Percentiles rank a stretch among this genome's conserved stretches.
Conservation (phyloP, 2,888 invertebrate genomes). For the Pyrochroa serraticornis region DNA sequence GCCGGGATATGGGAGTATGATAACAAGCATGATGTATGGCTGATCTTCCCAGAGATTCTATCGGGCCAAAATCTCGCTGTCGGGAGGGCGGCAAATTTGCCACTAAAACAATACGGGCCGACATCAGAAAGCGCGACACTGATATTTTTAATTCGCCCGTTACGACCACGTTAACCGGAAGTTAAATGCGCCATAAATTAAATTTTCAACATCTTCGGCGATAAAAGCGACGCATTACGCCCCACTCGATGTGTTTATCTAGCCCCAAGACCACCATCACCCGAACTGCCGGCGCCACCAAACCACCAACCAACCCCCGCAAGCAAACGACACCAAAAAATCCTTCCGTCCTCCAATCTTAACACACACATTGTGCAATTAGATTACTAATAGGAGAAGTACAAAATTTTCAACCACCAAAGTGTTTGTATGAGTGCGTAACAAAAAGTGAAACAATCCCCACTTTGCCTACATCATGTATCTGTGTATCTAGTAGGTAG, state of each 20-base stretch:
- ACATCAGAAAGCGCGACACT: conserved; percentile 4
- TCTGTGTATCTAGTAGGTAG: too few species aligned
- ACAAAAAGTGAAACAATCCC: too few species aligned
- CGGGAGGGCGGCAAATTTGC: conserved; percentile 18
- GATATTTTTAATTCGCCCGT: conserved; percentile 30
- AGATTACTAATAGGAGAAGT: too few species aligned
- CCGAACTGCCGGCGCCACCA: neutral
- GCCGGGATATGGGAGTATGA: conserved; percentile 30
- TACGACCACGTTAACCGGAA: conserved; percentile 18
- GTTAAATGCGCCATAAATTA: conserved; percentile 19
- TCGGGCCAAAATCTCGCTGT: conserved; percentile 24
- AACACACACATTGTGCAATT: too few species aligned
- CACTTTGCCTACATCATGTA: too few species aligned
- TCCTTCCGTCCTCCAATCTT: too few species aligned
- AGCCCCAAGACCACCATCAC: neutral
- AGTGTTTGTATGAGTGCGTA: too few species aligned
- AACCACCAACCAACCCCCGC: too few species aligned
- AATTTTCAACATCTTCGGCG: conserved; percentile 8
- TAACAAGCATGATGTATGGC: conserved; percentile 39
- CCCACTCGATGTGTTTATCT: conserved; percentile 5
- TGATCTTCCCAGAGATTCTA: conserved; percentile 37
- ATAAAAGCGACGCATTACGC: conserved; percentile 9
- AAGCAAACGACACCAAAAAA: too few species aligned
- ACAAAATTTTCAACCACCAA: too few species aligned
- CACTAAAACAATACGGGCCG: conserved; percentile 9